These are phyloP conservation scores for Microtus richardsoni DNA, from an alignment of 2,113 vertebrate species.

Conservation along the genomic window DNA sequence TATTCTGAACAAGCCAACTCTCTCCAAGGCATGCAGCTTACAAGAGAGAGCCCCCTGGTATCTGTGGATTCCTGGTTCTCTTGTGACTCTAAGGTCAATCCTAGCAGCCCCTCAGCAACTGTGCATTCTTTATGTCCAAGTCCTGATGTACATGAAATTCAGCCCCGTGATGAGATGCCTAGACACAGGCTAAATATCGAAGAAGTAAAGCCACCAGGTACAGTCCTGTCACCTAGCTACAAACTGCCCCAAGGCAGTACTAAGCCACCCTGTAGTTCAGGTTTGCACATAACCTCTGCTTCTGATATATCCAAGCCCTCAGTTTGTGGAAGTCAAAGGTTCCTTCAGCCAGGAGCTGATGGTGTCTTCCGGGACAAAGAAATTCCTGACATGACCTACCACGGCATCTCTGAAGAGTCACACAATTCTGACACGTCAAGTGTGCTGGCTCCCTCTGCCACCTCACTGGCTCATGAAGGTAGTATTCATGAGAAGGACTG, in stretches of 20 bases:
- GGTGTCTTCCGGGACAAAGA: constrained; percentile 8
- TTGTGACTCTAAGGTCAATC: constrained; percentile 81
- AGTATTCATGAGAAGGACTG: constrained; percentile 38
- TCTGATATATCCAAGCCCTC: constrained; percentile 68
- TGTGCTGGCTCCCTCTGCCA: constrained; percentile 29
- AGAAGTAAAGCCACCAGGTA: constrained; percentile 77
- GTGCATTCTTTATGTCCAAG: constrained; percentile 80
- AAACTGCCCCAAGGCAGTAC: constrained; percentile 65
- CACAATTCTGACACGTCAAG: not conserved
- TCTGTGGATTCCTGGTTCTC: constrained; percentile 89
- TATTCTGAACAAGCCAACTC: constrained; percentile 19
- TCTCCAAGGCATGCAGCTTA: not conserved
- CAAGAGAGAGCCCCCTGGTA: constrained; percentile 81
- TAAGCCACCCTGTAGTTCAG: constrained; percentile 28
- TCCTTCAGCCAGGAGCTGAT: not conserved
- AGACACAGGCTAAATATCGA: constrained; percentile 76
- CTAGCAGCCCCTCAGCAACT: constrained; percentile 82
- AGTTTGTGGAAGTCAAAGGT: not conserved
- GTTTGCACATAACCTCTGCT: constrained; percentile 60
- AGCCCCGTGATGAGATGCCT: constrained; percentile 46
- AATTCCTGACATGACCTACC: not conserved
- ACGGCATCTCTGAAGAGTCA: constrained; percentile 21
- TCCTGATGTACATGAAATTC: constrained; percentile 73
- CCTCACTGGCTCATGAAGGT: constrained; percentile 23
- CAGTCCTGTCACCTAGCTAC: constrained; percentile 73